phyloP scores from a whole-genome alignment of 2,888 invertebrate species.

The Cyclophora albipunctata region DNA sequence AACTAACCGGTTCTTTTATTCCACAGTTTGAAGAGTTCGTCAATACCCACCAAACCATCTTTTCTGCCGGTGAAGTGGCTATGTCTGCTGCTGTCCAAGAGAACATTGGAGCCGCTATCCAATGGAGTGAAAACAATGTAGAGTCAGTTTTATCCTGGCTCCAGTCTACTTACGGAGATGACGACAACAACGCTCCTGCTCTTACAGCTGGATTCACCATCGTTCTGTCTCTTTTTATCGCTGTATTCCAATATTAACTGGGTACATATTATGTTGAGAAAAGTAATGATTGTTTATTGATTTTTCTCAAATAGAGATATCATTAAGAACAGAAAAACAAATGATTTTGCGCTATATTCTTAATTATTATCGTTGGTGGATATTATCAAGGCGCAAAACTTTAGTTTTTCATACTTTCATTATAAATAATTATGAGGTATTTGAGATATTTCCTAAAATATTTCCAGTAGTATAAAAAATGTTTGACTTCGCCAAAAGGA shows the following conservation, averaged over 20 bases:
- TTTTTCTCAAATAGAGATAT: background rate
- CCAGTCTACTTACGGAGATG: conserved; percentile 26
- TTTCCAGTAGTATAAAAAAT: too few species aligned
- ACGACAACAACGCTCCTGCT: conserved; percentile 29
- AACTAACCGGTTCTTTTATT: too few species aligned
- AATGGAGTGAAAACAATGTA: conserved; percentile 45
- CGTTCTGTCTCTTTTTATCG: conserved; percentile 33
- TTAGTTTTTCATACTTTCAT: too few species aligned
- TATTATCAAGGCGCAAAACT: too few species aligned
- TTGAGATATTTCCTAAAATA: too few species aligned
- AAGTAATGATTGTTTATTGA: too few species aligned
- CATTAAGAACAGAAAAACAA: background rate
- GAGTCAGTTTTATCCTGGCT: conserved; percentile 46
- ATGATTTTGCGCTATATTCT: too few species aligned
- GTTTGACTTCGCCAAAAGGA: too few species aligned
- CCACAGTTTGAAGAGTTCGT: conserved; percentile 18
- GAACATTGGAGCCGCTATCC: conserved; percentile 54
- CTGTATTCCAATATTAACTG: conserved; percentile 30
- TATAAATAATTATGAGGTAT: too few species aligned
- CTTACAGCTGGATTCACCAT: conserved; percentile 41
- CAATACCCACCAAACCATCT: conserved; percentile 33
- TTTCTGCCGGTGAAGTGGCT: conserved; percentile 53
- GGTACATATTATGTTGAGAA: too few species aligned
- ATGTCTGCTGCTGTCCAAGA: conserved; percentile 49
- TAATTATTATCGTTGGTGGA: too few species aligned